Evolutionary conservation across 37 sponge, comb jelly and placozoan genomes (phyloP).

Genomic region (Chondrilla cf. caribensis): DNA sequence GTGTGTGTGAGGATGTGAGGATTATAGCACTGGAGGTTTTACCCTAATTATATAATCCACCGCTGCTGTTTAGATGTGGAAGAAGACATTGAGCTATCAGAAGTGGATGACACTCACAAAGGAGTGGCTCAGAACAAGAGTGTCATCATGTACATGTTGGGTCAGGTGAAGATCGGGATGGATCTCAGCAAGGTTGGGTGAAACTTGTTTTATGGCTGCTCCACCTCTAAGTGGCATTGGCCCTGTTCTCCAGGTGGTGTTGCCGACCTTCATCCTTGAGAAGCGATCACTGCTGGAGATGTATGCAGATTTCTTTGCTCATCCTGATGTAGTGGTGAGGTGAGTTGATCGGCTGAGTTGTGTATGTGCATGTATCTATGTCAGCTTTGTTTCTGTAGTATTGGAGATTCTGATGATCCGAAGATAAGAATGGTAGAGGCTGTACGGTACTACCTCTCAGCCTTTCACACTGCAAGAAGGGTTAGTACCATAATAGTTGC

Average conservation of each 20-base stretch:
- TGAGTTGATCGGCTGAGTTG: not conserved
- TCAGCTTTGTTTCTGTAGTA: constrained; percentile 29
- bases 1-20: too few relatives aligned
- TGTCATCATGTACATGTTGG: constrained; percentile 91
- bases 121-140: constrained; percentile 78
- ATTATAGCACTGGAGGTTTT: not conserved
- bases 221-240: not conserved
- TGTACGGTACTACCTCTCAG: constrained; percentile 83
- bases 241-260: constrained; percentile 33
- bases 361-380: not conserved
- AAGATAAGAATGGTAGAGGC: constrained; percentile 76
- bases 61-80: constrained; percentile 33
- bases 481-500: constrained; percentile 17
- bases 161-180: constrained; percentile 95
- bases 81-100: constrained; percentile 48
- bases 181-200: constrained; percentile 73
- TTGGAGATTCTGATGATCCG: constrained; percentile 64
- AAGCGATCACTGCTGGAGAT: constrained; percentile 98
- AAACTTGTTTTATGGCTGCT: not conserved
- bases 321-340: constrained; percentile 65
- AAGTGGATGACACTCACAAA: constrained; percentile 38
- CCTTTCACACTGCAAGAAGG: constrained; percentile 94
- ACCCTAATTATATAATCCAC: not conserved
- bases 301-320: constrained; percentile 98
- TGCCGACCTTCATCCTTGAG: constrained; percentile 98